Evolutionary conservation across 2,888 invertebrate genomes (phyloP).

Genomic region (Stegana nigrithorax): DNA sequence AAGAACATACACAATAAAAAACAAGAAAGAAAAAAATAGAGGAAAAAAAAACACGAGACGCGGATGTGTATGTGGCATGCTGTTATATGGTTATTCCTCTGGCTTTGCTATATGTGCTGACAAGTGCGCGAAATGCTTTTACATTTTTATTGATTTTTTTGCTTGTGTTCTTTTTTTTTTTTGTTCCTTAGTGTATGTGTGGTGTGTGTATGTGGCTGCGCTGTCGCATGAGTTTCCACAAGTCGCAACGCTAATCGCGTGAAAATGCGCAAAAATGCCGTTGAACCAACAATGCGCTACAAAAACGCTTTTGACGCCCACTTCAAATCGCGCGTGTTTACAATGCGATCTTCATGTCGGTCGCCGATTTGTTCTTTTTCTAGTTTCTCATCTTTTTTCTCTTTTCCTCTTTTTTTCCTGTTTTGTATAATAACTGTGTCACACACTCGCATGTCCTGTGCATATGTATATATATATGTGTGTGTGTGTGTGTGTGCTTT

Average conservation of each 20-base stretch:
- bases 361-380: neutral
- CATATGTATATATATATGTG: neutral
- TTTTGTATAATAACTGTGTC: neutral
- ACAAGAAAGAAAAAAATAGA: conserved; percentile 17
- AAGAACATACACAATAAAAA: neutral
- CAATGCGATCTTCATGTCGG: conserved; percentile 33
- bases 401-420: neutral
- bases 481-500: neutral
- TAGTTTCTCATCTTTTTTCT: conserved; percentile 22
- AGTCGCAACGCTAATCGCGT: conserved; percentile 30
- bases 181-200: neutral
- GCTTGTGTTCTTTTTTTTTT: conserved; percentile 15
- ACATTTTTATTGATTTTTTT: conserved; percentile 7
- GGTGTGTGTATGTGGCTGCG: no score
- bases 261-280: conserved; percentile 33
- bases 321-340: conserved; percentile 29
- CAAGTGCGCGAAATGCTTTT: conserved; percentile 16
- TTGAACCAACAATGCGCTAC: conserved; percentile 16
- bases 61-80: neutral
- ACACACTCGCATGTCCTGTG: neutral
- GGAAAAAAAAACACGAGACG: conserved; percentile 18
- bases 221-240: no score
- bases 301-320: neutral
- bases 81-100: no score
- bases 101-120: neutral